Base-by-base conservation (phyloP, 2,888 invertebrate species). In the Zhuqinia jingwanae region DNA sequence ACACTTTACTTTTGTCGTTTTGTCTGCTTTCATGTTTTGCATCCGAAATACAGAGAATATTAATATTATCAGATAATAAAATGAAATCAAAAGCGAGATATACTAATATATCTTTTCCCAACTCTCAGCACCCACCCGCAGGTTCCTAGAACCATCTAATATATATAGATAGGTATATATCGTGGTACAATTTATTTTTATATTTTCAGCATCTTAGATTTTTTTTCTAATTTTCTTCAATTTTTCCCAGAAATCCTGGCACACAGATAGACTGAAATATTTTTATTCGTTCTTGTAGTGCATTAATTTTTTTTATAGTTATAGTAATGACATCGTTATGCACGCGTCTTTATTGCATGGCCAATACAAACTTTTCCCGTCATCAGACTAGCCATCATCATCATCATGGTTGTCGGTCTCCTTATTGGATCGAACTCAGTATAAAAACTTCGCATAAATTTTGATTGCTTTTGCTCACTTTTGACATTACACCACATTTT, bases 101-200 rank as follows among this genome's bases (percentile, higher is more conserved):
- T 58, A 25, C 22, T n/a, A 50, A 50, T 2, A 13, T 15, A 13
- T 50, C 15, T 15, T 50, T 50, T 50, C n/a, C 50, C 13, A 15
- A 50, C 13, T 50, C 13, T 13, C 50, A 2, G 5, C 50, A 15
- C 42, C 42, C n/a, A n/a, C n/a, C n/a, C n/a, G n/a, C n/a, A n/a
- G n/a, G n/a, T n/a, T n/a, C n/a, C n/a, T n/a, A n/a, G n/a, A n/a
- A n/a, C n/a, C n/a, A n/a, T n/a, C n/a, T n/a, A n/a, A 42, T 42
- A 42, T 11, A n/a, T n/a, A n/a, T n/a, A n/a, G n/a, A n/a, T n/a
- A n/a, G n/a, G n/a, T n/a, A n/a, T n/a, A n/a, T n/a, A n/a, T n/a
- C n/a, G n/a, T n/a, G n/a, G n/a, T n/a, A n/a, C 63, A n/a, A 65
- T 65, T 65, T 65, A 65, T 65, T 65, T 65, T 65, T 65, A 65